Evolutionary conservation across 2,888 invertebrate species (phyloP), one percentile per base, ranked within the genome.

Genomic region (Rhagium mordax): DNA sequence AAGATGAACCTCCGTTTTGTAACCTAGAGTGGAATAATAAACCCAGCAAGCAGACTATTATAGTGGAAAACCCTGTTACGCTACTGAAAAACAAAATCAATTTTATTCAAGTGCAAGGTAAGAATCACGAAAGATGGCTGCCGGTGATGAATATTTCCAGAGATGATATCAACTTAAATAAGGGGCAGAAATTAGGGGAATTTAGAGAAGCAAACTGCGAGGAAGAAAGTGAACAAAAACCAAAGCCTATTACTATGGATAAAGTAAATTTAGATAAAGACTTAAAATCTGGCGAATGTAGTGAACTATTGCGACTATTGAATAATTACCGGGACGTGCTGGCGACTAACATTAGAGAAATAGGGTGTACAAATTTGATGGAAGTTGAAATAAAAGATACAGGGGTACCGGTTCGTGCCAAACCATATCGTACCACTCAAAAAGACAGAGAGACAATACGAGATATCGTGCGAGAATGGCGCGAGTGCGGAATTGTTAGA

Each of bases 401-500:
- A 13, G 73, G 24, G n/a, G 62, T 18, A 27, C 73, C 77, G 8
- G 75, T 72, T 5, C 48, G 61, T 6, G 7, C 24, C 8, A 77
- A 68, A 55, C 73, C 73, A 16, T 77, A 73, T 55, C 27, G 66
- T n/a, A 70, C 65, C 8, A 71, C 24, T 13, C 33, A 20, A 20
- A 53, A 68, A 20, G 75, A 77, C 13, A 61, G 72, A 55, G 64
- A 70, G 51, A 62, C 55, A 10, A 73, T 75, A 16, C 47, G 59
- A 48, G 60, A 75, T 8, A 75, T 77, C 10, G 62, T 75, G 21
- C n/a, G 49, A 5, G 75, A 73, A 68, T 74, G 74, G 76, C 62
- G 62, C 53, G 27, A 64, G 3, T 57, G 33, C 27, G 72, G 74
- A 16, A 72, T 78, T 7, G 60, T 74, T 6, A 64, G 64, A n/a